Conservation (phyloP, 2,797 vertebrate species). For the Danionella dracula region DNA sequence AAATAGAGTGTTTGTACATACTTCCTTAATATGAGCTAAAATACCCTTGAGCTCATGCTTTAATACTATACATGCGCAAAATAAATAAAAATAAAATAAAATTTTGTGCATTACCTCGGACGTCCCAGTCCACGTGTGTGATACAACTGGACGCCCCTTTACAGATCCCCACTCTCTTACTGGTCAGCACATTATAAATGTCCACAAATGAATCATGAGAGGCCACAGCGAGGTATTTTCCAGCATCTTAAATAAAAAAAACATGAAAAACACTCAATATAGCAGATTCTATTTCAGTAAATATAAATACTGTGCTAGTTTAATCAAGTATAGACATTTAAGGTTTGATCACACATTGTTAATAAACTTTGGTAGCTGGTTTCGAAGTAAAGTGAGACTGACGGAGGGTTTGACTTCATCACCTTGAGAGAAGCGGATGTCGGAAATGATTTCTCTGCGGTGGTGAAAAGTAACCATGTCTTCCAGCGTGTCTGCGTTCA, state of each 20-base stretch:
- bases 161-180: slow-evolving; percentile 94
- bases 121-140: slow-evolving; percentile 96
- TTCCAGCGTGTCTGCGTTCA: slow-evolving; percentile 93
- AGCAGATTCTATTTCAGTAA: not conserved
- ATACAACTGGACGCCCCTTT: slow-evolving; percentile 89
- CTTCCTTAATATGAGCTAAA: no score
- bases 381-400: no score
- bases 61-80: no score
- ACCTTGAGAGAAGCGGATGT: slow-evolving; percentile 95
- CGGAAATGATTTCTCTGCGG: slow-evolving; percentile 91
- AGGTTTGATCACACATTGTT: no score
- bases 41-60: no score
- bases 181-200: slow-evolving; percentile 93
- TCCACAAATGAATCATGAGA: slow-evolving; percentile 96
- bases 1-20: no score
- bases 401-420: no score
- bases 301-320: no score
- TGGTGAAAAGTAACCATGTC: slow-evolving; percentile 98
- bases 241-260: slow-evolving; percentile 71
- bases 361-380: no score
- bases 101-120: slow-evolving; percentile 75
- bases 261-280: no score
- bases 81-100: no score
- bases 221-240: slow-evolving; percentile 92
- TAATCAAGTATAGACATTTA: no score